Percentiles rank a stretch among this genome's conserved stretches.
These are phyloP conservation scores for Darevskia nairensis DNA, from an alignment of 2,797 vertebrate species.

Conservation along the genomic window DNA sequence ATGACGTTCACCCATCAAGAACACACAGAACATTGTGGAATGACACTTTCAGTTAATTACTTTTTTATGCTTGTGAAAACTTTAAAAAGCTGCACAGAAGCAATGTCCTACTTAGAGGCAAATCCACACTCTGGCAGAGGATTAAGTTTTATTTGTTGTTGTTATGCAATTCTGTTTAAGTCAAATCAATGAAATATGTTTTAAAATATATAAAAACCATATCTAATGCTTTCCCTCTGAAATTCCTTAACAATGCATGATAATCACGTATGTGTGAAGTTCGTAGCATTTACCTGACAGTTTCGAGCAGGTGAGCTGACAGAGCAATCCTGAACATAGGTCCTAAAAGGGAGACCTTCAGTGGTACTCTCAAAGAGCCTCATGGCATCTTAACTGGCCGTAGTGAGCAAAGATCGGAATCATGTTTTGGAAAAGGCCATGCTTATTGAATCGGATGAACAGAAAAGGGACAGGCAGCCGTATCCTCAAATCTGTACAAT, in stretches of 20 bases:
- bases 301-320: background rate
- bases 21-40: too few relatives aligned
- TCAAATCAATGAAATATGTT: background rate
- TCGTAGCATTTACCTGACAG: background rate
- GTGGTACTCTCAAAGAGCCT: background rate
- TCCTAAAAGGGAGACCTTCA: background rate
- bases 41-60: too few relatives aligned
- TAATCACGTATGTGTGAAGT: background rate
- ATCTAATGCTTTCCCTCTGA: background rate
- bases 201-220: background rate
- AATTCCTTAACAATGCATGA: background rate
- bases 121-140: too few relatives aligned
- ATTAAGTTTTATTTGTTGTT: too few relatives aligned
- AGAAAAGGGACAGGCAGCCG: background rate
- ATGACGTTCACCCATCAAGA: too few relatives aligned
- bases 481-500: background rate
- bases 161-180: too few relatives aligned
- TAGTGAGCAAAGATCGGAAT: background rate
- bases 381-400: background rate
- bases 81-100: too few relatives aligned
- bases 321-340: background rate
- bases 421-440: too few relatives aligned
- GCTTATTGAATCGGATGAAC: background rate
- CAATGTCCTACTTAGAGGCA: too few relatives aligned
- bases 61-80: too few relatives aligned